phyloP scores from a whole-genome alignment of 2,888 invertebrate species.

The Trachelus tabidus region DNA sequence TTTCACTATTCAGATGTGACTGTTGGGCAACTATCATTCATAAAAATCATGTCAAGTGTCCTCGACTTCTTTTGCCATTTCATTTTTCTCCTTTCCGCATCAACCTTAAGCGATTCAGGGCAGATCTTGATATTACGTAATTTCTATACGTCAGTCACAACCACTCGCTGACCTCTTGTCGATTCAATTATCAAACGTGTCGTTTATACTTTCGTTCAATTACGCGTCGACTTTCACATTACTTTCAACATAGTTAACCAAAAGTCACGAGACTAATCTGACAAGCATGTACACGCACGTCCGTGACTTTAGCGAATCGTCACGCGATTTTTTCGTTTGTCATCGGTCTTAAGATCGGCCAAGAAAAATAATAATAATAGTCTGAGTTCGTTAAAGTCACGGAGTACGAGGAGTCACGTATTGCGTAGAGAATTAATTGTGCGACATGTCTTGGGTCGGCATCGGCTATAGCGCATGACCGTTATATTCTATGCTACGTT shows the following conservation, averaged over 20 bases:
- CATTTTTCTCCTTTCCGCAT: background rate
- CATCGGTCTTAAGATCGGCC: background rate
- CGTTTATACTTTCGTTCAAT: background rate
- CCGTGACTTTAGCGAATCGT: background rate
- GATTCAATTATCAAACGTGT: background rate
- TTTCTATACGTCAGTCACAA: background rate
- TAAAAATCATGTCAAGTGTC: no score
- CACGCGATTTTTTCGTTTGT: background rate
- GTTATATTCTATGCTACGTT: slow-evolving; percentile 43
- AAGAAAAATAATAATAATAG: background rate
- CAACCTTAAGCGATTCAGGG: background rate
- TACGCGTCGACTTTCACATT: background rate
- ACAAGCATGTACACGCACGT: background rate
- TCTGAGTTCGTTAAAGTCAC: background rate
- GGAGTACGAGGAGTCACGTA: background rate
- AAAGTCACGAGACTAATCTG: background rate
- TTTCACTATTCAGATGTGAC: background rate
- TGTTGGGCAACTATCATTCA: no score
- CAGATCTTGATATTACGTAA: background rate
- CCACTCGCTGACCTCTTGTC: background rate
- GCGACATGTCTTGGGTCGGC: slow-evolving; percentile 43
- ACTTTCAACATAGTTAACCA: background rate
- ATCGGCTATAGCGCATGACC: slow-evolving; percentile 27
- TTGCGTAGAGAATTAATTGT: slow-evolving; percentile 54
- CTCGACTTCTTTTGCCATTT: background rate